Percentiles rank a stretch among this genome's conserved stretches.
Conservation (phyloP, 2,797 vertebrate genomes). For the Acrossocheilus wenchowensis region DNA sequence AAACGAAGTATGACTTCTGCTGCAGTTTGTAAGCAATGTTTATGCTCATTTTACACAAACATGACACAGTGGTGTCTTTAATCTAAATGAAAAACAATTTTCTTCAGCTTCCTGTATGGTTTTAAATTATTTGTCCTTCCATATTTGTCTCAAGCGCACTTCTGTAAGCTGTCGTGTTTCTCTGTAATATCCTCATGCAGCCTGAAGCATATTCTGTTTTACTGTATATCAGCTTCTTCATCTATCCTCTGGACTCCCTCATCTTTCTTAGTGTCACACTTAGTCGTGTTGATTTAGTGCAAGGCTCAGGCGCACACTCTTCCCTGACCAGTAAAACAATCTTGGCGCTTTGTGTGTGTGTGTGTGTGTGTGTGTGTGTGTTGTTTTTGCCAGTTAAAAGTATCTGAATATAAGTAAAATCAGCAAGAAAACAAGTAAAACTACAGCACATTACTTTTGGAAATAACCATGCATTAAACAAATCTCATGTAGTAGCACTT, state of each 20-base stretch:
- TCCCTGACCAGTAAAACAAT: constrained; percentile 13
- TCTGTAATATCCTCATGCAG: constrained; percentile 18
- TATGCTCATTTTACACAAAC: not conserved
- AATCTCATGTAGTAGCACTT: not conserved
- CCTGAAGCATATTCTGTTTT: constrained; percentile 43
- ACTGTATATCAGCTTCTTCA: constrained; percentile 49
- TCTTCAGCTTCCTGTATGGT: not conserved
- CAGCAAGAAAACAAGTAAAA: not conserved
- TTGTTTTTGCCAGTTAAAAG: constrained; percentile 1
- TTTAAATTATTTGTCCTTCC: constrained; percentile 1
- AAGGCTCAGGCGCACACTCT: constrained; percentile 28
- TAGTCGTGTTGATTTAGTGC: constrained; percentile 55
- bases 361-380: no score
- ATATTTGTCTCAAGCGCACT: constrained; percentile 4
- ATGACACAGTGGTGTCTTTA: not conserved
- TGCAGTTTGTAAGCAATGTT: not conserved
- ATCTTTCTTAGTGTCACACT: constrained; percentile 52
- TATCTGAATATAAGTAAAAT: not conserved
- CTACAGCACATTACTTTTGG: not conserved
- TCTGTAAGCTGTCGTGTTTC: not conserved
- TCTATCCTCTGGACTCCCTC: constrained; percentile 47
- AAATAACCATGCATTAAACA: not conserved
- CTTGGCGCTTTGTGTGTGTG: constrained; percentile 21
- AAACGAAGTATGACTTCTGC: not conserved
- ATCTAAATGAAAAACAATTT: not conserved